phyloP scores from a whole-genome alignment of 2,113 vertebrate genomes.

The Hippolais icterina region DNA sequence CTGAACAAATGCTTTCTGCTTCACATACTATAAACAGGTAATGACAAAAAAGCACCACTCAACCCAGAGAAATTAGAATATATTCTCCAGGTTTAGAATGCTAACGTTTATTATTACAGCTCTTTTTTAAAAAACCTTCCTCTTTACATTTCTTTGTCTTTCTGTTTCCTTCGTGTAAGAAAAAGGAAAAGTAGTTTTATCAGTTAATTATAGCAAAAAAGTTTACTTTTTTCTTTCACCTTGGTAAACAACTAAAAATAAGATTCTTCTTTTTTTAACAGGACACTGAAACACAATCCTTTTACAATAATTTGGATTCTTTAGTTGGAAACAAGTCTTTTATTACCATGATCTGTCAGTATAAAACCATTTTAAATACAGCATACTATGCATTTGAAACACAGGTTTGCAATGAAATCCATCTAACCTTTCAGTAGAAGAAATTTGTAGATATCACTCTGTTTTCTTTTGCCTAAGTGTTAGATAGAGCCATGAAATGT shows the following conservation, averaged over 20 bases:
- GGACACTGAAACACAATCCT: background rate
- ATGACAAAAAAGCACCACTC: background rate
- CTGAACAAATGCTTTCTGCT: background rate
- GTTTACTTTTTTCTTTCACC: background rate
- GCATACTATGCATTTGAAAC: background rate
- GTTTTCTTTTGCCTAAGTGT: background rate
- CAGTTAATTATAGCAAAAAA: background rate
- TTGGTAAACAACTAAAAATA: background rate
- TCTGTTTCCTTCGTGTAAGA: background rate
- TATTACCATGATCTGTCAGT: background rate
- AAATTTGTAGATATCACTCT: background rate
- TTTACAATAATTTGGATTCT: background rate
- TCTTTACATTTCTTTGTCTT: background rate
- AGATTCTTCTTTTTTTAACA: background rate
- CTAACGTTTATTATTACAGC: background rate
- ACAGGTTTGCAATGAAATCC: background rate
- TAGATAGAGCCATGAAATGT: background rate
- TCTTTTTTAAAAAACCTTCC: background rate
- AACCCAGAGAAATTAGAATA: background rate
- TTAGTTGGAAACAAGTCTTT: background rate
- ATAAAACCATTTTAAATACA: background rate
- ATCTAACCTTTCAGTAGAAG: background rate
- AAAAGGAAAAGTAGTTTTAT: background rate
- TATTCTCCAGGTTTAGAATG: background rate
- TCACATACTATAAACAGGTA: background rate